phyloP scores from a whole-genome alignment of 2,113 vertebrate genomes.

The Calyptomena viridis region DNA sequence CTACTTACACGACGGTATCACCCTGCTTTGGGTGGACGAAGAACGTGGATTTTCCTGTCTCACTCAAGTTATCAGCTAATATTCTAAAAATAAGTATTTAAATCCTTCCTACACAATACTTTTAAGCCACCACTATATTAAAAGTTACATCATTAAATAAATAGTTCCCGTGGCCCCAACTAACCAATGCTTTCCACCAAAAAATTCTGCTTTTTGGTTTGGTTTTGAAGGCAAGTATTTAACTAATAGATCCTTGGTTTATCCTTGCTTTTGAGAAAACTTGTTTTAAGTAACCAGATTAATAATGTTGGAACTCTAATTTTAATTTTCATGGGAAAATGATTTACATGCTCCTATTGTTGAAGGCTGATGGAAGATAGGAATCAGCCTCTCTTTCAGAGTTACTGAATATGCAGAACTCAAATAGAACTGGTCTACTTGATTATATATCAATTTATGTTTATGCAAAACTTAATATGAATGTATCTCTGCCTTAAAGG shows the following conservation, averaged over 20 bases:
- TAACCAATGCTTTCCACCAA: not conserved
- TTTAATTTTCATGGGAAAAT: constrained; percentile 35
- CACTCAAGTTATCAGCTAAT: not conserved
- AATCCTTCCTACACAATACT: not conserved
- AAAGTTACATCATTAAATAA: constrained; percentile 10
- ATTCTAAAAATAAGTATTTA: not conserved
- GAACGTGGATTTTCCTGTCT: not conserved
- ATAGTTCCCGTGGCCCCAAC: not conserved
- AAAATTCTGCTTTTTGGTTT: not conserved
- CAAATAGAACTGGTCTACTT: not conserved
- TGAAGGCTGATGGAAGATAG: not conserved
- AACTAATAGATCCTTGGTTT: not conserved
- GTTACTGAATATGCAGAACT: constrained; percentile 34
- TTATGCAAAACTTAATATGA: constrained; percentile 37
- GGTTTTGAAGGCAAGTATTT: not conserved
- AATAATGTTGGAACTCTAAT: not conserved
- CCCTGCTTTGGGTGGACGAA: not conserved
- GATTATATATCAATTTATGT: constrained; percentile 25
- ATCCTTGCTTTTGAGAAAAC: not conserved
- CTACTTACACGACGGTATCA: not conserved
- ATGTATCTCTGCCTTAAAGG: constrained; percentile 36
- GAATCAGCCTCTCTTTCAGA: not conserved
- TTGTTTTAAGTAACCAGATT: not conserved
- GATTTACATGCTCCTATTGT: not conserved
- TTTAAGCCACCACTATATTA: not conserved